Base-by-base conservation (phyloP, 2,113 vertebrate genomes). In the Hypocryptadius cinnamomeus region DNA sequence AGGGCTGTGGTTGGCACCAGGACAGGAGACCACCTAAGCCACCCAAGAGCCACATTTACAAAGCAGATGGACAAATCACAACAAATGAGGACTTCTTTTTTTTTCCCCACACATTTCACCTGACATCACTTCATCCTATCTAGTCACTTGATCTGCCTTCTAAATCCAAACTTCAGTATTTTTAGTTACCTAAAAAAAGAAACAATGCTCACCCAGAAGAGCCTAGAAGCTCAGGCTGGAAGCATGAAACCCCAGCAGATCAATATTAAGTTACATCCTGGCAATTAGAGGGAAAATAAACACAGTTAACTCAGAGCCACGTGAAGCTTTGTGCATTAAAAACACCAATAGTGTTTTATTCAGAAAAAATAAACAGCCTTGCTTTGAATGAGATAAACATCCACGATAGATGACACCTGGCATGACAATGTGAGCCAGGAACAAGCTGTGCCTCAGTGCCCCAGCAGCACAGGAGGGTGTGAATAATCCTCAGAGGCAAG, bases 261-360 rank as follows among this genome's bases (percentile, higher is more conserved):
- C 71, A 71, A 39, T 54, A 71, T 39, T 51, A 69, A 73, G 25
- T 71, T 69, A 66, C 61, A 61, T 19, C 8, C 37, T 65, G 37
- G 48, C 37, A 82, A 53, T 39, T 4, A 79, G 71, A 71, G n/a
- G 25, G 15, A 68, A 92, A 89, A 63, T 21, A 42, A 78, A 57
- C 53, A 50, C 45, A 14, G 57, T 54, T 82, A 81, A 66, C 71
- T 77, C 42, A 40, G 37, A 90, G 31, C 37, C 40, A 37, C 1
- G 0, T 4, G n/a, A 76, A 94, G 11, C 63, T 90, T 59, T n/a
- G 27, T 48, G 28, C n/a, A 31, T 64, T 80, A 71, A 81, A 91
- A 91, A 37, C 89, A 94, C 87, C 53, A 56, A 25, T 35, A 89
- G 89, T 92, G 89, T 92, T 96, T 96, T 92, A 91, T 91, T 92